These are phyloP conservation scores for Calycopis cecrops DNA, from an alignment of 1,140 invertebrate species.

Conservation along the genomic window DNA sequence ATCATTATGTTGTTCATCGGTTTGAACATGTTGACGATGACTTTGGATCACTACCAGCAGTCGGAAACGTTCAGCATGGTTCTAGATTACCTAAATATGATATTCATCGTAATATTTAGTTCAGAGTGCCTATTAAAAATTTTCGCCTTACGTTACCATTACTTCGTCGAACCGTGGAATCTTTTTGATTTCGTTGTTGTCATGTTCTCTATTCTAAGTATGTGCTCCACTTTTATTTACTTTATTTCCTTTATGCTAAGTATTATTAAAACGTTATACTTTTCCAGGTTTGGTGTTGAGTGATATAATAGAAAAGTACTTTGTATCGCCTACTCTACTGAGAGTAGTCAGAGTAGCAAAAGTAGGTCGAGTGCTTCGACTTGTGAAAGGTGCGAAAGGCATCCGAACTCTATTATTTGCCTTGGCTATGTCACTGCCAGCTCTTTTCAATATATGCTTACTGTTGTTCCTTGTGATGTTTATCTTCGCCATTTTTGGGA, in stretches of 20 bases:
- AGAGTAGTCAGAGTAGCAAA: conserved; percentile 98
- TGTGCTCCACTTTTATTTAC: conserved; percentile 49
- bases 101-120: conserved; percentile 99
- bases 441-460: conserved; percentile 98
- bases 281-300: conserved; percentile 92
- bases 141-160: conserved; percentile 96
- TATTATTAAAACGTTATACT: conserved; percentile 15
- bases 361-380: conserved; percentile 95
- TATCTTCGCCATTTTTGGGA: conserved; percentile 99
- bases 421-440: conserved; percentile 97
- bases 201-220: conserved; percentile 97
- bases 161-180: conserved; percentile 99
- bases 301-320: conserved; percentile 97
- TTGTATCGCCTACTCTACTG: conserved; percentile 97
- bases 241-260: neutral
- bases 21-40: conserved; percentile 99
- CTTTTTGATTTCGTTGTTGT: conserved; percentile 99
- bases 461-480: conserved; percentile 99
- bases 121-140: conserved; percentile 98
- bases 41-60: conserved; percentile 96
- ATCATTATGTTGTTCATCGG: conserved; percentile 99
- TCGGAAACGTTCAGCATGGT: conserved; percentile 87
- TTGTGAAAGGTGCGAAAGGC: conserved; percentile 98
- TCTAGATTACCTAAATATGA: conserved; percentile 93
- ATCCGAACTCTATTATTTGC: conserved; percentile 98